A percentile compares a stretch with the other conserved stretches of the same genome.
phyloP scores from a whole-genome alignment of 2,888 invertebrate genomes.

The Asteroscopus sphinx region DNA sequence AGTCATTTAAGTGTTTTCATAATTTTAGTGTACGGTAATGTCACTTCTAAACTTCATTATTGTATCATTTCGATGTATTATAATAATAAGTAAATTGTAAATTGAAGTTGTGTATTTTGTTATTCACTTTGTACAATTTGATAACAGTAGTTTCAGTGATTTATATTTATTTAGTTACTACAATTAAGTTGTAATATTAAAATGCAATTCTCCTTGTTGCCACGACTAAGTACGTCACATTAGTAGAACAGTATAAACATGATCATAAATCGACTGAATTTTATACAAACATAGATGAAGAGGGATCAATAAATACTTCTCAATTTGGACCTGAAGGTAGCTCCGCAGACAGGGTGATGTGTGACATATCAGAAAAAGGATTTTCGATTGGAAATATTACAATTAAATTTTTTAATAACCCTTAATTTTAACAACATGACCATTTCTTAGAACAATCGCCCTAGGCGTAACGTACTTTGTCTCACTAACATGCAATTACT shows the following conservation, averaged over 20 bases:
- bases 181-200: slow-evolving; percentile 18
- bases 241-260: slow-evolving; percentile 50
- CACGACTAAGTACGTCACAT: slow-evolving; percentile 44
- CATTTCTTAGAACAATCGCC: slow-evolving; percentile 36
- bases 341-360: slow-evolving; percentile 82
- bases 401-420: slow-evolving; percentile 30
- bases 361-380: slow-evolving; percentile 81
- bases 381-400: slow-evolving; percentile 58
- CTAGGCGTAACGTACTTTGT: slow-evolving; percentile 37
- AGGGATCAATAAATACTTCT: slow-evolving; percentile 80
- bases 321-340: slow-evolving; percentile 74
- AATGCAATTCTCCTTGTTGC: slow-evolving; percentile 49
- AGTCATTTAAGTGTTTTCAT: slow-evolving; percentile 57
- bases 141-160: slow-evolving; percentile 27
- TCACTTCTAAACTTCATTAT: slow-evolving; percentile 24
- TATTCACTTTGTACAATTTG: slow-evolving; percentile 32
- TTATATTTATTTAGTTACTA: slow-evolving; percentile 21
- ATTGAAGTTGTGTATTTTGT: slow-evolving; percentile 29
- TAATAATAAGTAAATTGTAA: slow-evolving; percentile 21
- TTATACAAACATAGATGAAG: slow-evolving; percentile 70
- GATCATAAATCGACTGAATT: slow-evolving; percentile 74
- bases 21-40: slow-evolving; percentile 46
- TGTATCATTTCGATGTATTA: slow-evolving; percentile 22
- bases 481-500: slow-evolving; percentile 25
- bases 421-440: slow-evolving; percentile 17